Percentiles rank a stretch among this genome's conserved stretches.
These are phyloP conservation scores for Heliothis peltigera DNA, from an alignment of 2,888 invertebrate genomes.

Conservation along the genomic window DNA sequence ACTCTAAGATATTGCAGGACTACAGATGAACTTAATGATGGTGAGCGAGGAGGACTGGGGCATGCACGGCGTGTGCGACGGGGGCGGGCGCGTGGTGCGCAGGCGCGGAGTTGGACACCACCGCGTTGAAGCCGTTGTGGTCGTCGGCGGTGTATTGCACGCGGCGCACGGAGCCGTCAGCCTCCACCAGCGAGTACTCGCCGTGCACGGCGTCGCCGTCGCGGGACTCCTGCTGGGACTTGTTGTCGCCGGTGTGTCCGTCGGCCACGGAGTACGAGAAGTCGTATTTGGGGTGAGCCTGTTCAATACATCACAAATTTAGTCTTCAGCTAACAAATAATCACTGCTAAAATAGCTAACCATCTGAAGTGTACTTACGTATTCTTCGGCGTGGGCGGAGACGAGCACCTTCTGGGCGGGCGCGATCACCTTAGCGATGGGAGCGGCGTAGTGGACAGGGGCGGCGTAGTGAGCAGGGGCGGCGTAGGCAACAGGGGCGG, in stretches of 20 bases:
- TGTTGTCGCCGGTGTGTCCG: constrained; percentile 87
- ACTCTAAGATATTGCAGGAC: constrained; percentile 35
- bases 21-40: constrained; percentile 66
- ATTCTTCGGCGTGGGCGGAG: constrained; percentile 73
- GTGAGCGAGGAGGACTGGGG: constrained; percentile 67
- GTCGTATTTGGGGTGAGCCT: constrained; percentile 80
- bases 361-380: constrained; percentile 67
- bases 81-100: constrained; percentile 69
- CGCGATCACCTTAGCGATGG: constrained; percentile 68
- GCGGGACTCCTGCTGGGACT: constrained; percentile 83
- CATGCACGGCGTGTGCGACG: constrained; percentile 52
- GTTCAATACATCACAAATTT: constrained; percentile 22
- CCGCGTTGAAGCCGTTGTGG: constrained; percentile 82
- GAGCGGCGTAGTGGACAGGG: constrained; percentile 69
- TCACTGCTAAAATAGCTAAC: not conserved
- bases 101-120: constrained; percentile 74
- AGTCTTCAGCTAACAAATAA: not conserved
- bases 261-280: constrained; percentile 88
- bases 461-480: constrained; percentile 67
- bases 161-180: constrained; percentile 85
- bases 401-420: constrained; percentile 66
- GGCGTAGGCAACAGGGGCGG: constrained; percentile 61
- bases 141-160: constrained; percentile 85
- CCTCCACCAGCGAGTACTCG: constrained; percentile 83
- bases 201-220: constrained; percentile 87